Percentiles rank a stretch among this genome's conserved stretches.
These are phyloP conservation scores for Parnassius apollo DNA, from an alignment of 2,888 invertebrate genomes.

Conservation along the genomic window DNA sequence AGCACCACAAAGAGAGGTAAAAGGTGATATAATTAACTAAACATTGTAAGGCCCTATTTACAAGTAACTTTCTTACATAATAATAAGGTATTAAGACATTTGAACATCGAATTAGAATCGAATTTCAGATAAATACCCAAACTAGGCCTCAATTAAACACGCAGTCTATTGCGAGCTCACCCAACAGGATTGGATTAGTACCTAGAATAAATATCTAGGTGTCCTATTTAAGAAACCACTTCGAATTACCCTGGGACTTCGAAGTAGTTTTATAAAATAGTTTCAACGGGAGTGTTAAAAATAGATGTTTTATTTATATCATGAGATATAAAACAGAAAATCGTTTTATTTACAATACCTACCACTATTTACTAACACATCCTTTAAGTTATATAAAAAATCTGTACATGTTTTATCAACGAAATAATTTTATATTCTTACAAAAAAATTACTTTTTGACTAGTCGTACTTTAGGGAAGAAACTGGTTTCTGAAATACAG, in stretches of 20 bases:
- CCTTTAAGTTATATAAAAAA: too few species aligned
- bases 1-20: not conserved
- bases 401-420: too few species aligned
- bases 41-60: slow-evolving; percentile 8
- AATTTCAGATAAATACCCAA: slow-evolving; percentile 16
- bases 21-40: not conserved
- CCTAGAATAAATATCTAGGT: slow-evolving; percentile 13
- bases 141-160: slow-evolving; percentile 18
- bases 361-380: not conserved
- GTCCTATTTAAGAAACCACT: slow-evolving; percentile 10
- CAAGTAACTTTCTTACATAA: slow-evolving; percentile 8
- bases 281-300: not conserved
- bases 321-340: not conserved
- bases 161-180: not conserved
- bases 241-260: slow-evolving; percentile 6
- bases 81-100: slow-evolving; percentile 4
- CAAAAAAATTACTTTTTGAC: too few species aligned
- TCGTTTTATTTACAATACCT: not conserved
- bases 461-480: too few species aligned
- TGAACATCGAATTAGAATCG: slow-evolving; percentile 8
- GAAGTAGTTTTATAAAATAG: too few species aligned
- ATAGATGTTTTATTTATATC: not conserved
- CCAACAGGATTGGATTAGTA: slow-evolving; percentile 12
- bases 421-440: too few species aligned
- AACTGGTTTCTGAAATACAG: too few species aligned